Percentiles rank a stretch among this genome's conserved stretches.
Evolutionary conservation across 2,113 vertebrate genomes (phyloP).

Genomic region (Mandrillus leucophaeus): DNA sequence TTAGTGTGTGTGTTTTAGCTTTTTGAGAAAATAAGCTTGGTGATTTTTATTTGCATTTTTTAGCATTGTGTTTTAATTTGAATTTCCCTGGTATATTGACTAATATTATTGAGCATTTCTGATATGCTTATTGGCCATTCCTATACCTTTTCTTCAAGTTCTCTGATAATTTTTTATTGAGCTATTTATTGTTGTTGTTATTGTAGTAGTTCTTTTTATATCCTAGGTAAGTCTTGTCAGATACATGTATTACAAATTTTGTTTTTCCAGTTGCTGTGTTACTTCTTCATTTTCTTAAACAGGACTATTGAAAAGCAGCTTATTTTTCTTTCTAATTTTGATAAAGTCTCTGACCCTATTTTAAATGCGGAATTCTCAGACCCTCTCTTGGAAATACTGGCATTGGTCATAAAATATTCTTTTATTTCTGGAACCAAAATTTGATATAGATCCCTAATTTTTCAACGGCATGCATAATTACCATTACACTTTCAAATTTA

Average conservation of each 20-base stretch:
- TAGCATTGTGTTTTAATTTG: background rate
- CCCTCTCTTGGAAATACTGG: background rate
- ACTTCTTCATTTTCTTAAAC: background rate
- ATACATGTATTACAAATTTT: background rate
- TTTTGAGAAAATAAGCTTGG: background rate
- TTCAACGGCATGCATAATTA: background rate
- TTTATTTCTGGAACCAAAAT: constrained; percentile 34
- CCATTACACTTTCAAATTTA: background rate
- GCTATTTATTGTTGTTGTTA: background rate
- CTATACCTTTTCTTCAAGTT: background rate
- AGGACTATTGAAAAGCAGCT: background rate
- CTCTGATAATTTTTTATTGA: background rate
- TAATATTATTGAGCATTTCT: background rate
- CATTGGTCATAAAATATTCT: background rate
- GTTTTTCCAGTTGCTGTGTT: background rate
- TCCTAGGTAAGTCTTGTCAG: background rate
- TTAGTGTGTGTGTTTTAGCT: background rate
- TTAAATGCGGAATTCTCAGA: background rate
- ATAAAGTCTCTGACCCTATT: background rate
- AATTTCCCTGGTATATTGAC: background rate
- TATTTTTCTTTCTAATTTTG: background rate
- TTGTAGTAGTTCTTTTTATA: background rate
- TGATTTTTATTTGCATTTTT: background rate
- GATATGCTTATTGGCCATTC: background rate
- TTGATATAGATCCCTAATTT: background rate